Evolutionary conservation across 2,888 invertebrate species (phyloP), one percentile per base, ranked within the genome.

Genomic region (Drosophila mettleri): DNA sequence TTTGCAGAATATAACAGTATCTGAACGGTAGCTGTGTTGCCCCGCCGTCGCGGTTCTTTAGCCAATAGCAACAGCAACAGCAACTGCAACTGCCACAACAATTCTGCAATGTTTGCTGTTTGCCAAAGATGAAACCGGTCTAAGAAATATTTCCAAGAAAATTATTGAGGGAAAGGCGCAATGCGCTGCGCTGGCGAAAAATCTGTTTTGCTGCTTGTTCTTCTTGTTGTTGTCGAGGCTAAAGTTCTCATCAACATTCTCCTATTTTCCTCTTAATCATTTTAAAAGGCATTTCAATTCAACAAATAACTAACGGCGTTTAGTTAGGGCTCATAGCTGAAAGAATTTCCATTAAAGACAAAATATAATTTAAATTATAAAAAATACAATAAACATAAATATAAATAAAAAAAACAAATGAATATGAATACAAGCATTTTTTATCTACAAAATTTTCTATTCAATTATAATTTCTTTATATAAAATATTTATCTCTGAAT

Each of bases 151-250:
- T 90, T 89, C 88, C 83, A 82, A 88, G 89, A 90, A 90, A 90
- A 84, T 86, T 88, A 82, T 85, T 85, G 88, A 88, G 85, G 89
- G 90, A 90, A 90, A 90, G 90, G 90, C 88, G 80, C n/a, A n/a
- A n/a, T n/a, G 41, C 41, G 41, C 43, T 58, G 64, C 57, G 53
- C 53, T 64, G 33, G 66, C 74, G 58, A 62, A 67, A 64, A 78
- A 69, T 81, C 62, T 57, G 58, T 76, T 74, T 67, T 69, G 54
- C 62, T 61, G 39, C 48, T n/a, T 54, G 31, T 34, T 39, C 24
- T 14, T 46, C 27, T 27, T 29, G 48, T 18, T 18, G 27, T 20
- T 24, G 51, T 18, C 7, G 10, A 33, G 71, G 48, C 75, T 58
- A 64, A 74, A 71, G 75, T 75, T 75, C 75, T 75, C 67, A 60